Evolutionary conservation across 2,113 vertebrate species (phyloP).

Genomic region (Hemiscyllium ocellatum): DNA sequence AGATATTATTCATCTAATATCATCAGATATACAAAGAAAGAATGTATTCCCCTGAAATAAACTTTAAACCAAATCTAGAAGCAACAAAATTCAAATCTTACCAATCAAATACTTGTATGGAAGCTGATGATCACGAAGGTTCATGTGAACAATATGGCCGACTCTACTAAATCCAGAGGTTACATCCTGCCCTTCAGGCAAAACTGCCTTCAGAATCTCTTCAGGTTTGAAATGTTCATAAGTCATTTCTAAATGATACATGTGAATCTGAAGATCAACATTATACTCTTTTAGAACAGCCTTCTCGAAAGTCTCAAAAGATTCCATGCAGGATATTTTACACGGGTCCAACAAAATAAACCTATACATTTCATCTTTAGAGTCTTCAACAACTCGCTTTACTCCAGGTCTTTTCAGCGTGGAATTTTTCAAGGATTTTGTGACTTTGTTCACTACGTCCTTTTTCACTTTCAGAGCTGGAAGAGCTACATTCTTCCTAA

Average conservation of each 20-base stretch:
- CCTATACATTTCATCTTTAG: conserved; percentile 54
- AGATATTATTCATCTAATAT: background rate
- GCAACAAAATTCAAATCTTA: conserved; percentile 51
- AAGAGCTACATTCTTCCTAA: conserved; percentile 69
- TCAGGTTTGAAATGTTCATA: conserved; percentile 87
- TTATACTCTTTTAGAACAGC: conserved; percentile 60
- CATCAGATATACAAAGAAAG: background rate
- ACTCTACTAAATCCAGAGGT: conserved; percentile 84
- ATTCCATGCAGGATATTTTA: conserved; percentile 55
- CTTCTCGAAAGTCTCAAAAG: conserved; percentile 62
- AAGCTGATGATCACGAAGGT: conserved; percentile 89
- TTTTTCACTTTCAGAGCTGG: conserved; percentile 76
- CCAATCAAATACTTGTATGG: conserved; percentile 83
- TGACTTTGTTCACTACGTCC: conserved; percentile 59
- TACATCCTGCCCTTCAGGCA: conserved; percentile 83
- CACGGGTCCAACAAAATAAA: conserved; percentile 77
- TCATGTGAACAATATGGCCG: conserved; percentile 90
- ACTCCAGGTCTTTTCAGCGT: conserved; percentile 72
- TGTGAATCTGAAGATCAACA: conserved; percentile 59
- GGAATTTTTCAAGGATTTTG: conserved; percentile 67
- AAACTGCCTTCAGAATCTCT: conserved; percentile 83
- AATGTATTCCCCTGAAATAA: background rate
- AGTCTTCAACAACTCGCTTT: conserved; percentile 74
- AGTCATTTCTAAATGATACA: conserved; percentile 67
- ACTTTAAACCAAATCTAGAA: background rate